Evolutionary conservation across 2,797 vertebrate species (phyloP), one percentile per base, ranked within the genome.

Genomic region (Sylvia borin): DNA sequence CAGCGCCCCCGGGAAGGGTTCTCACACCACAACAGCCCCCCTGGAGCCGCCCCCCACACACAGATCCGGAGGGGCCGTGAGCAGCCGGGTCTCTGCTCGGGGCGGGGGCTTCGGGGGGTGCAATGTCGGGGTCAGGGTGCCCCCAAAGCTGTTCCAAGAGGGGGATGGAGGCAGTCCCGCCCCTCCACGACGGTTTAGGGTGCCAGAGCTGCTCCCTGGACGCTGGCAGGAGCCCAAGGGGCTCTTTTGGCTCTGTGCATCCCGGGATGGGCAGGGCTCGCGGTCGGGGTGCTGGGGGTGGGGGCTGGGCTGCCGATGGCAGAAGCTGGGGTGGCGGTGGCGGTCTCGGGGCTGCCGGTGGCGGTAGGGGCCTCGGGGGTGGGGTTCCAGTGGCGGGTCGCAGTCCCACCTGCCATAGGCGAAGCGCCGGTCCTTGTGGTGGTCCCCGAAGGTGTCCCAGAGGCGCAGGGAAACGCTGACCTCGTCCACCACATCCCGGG

Each of bases 401-500:
- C n/a, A 7, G n/a, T 71, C 93, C 72, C 94, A 98, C 99, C 99
- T 99, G 97, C 99, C 99, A 6, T 99, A 99, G 36, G 99, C 99
- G 95, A 99, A 99, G 88, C 99, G 99, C 5, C 99, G 97, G 93
- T 99, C 99, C 94, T 99, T 99, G 96, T 99, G 99, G 96, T 99
- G 99, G 97, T 99, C 99, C 57, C 99, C 99, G 61, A 99, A 99
- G 45, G 99, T 99, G 97, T 99, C 99, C 99, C 99, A 99, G 89
- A 99, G 99, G 64, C 99, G 98, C 85, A 99, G 97, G 86, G 99
- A 99, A 89, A 99, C 99, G 0, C 99, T 99, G 79, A 99, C 99
- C 6, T 99, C 99, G 58, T 99, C 99, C 92, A 99, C 99, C 57
- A 99, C 99, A 84, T 99, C 99, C 91, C 99, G 98, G 86, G 99